Base-by-base conservation (phyloP, 2,113 vertebrate genomes). In the Gnathonemus longibarbis region DNA sequence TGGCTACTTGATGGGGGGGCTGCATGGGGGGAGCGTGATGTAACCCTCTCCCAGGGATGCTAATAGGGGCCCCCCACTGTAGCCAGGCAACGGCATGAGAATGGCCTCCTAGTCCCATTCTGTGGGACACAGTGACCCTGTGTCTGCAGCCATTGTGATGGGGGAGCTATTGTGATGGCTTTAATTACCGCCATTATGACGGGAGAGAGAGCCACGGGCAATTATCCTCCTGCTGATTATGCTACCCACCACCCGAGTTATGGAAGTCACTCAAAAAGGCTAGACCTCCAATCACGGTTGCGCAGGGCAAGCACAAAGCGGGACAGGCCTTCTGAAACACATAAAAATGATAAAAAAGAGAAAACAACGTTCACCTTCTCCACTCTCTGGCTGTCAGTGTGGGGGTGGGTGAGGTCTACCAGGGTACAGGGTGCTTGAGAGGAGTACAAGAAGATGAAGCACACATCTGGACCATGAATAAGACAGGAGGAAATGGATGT, bases 121-220 rank as follows among this genome's bases (percentile, higher is more conserved):
- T 46, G 45, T 84, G 83, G 83, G 83, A 48, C 49, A 87, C 85
- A 53, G 85, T 53, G 49, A 31, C 85, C 50, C 85, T 53, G n/a
- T 10, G n/a, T 50, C 49, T 27, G 27, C 88, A 13, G 42, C 45
- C 49, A 52, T 49, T 35, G 31, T 77, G 70, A 77, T 89, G 66
- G n/a, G n/a, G 70, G 2, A 49, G 35, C 27, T 46, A 89, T 27
- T 50, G 24, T 13, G 21, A 19, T 77, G 46, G n/a, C 21, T 83
- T 89, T 89, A 89, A 83, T 84, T 89, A 83, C 83, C 45, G 1
- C 24, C 52, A 45, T 90, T 84, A 27, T 86, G 42, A 50, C 0
- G 8, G 84, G 10, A 21, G 21, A 58, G n/a, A 11, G 8, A 42
- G 13, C 35, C 42, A 77, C n/a, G 31, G 46, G 27, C 74, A 42